Base-by-base conservation (phyloP, 2,113 vertebrate species). In the Microcebus lehilahytsara region DNA sequence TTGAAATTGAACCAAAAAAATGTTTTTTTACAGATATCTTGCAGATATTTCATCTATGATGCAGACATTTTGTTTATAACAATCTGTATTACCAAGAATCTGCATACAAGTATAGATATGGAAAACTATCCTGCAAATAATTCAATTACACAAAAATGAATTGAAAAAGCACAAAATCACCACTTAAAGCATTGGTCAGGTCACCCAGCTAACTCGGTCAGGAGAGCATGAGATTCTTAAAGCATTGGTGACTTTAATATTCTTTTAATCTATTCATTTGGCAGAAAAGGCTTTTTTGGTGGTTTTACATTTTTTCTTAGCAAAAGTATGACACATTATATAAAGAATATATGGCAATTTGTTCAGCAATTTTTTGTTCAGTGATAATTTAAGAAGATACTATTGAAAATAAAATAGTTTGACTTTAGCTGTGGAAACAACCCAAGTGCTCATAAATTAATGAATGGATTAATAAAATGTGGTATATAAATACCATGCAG, bases 1-100 rank as follows among this genome's bases (percentile, higher is more conserved):
- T 92, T 92, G 30, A 90, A 90, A 83, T 46, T 87, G 56, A 91
- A 49, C 34, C 53, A 40, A 86, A 80, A 71, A 85, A 60, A 85
- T 72, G 27, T 64, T 64, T 27, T 58, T 58, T 64, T 64, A 64
- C 11, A 30, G 10, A 30, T 64, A 62, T 30, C 11, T 64, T 64
- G 12, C 27, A 89, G 32, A 62, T 67, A 46, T 71, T 94, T 95
- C 72, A 56, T 81, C 91, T 91, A 87, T 37, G 25, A 87, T 77
- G 16, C 14, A 83, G 34, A 42, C 10, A 69, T 58, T 92, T 72
- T 81, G 17, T 80, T 95, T 80, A 80, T 60, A 94, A 56, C 20
- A 89, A 72, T 64, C 13, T 34, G 0, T 40, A n/a, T 90, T 91
- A 83, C 6, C 22, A 94, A 92, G 72, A 92, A 92, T 51, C 14